phyloP scores from a whole-genome alignment of 2,113 vertebrate species.

The Centropristis striata region DNA sequence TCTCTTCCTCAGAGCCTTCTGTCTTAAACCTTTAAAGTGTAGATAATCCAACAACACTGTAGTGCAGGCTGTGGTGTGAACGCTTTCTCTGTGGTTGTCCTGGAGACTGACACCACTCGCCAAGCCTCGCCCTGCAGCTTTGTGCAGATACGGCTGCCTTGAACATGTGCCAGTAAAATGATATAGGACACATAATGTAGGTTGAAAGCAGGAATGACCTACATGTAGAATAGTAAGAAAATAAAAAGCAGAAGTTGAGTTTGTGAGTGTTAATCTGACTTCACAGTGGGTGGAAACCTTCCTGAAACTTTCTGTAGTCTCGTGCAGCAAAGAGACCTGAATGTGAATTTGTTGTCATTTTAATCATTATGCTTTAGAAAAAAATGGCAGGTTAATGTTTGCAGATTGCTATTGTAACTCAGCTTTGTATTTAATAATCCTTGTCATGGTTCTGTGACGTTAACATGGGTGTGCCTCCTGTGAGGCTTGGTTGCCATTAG shows the following conservation, averaged over 20 bases:
- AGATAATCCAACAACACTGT: background rate
- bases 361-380: background rate
- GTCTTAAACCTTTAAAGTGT: background rate
- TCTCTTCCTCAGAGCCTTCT: background rate
- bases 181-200: background rate
- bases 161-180: background rate
- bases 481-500: slow-evolving; percentile 13
- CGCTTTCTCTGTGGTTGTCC: slow-evolving; percentile 3
- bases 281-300: background rate
- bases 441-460: background rate
- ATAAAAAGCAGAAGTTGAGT: slow-evolving; percentile 8
- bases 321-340: background rate
- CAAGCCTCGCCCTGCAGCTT: background rate
- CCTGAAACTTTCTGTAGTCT: background rate
- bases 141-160: slow-evolving; percentile 20
- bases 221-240: background rate
- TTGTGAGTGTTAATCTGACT: background rate
- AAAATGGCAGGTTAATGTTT: background rate
- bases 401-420: background rate
- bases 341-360: slow-evolving; percentile 4
- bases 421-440: background rate
- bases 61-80: background rate
- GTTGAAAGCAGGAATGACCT: background rate
- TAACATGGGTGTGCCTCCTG: slow-evolving; percentile 27
- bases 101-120: background rate